Conservation (phyloP, 2,888 invertebrate species). For the Mactromeris polynyma region DNA sequence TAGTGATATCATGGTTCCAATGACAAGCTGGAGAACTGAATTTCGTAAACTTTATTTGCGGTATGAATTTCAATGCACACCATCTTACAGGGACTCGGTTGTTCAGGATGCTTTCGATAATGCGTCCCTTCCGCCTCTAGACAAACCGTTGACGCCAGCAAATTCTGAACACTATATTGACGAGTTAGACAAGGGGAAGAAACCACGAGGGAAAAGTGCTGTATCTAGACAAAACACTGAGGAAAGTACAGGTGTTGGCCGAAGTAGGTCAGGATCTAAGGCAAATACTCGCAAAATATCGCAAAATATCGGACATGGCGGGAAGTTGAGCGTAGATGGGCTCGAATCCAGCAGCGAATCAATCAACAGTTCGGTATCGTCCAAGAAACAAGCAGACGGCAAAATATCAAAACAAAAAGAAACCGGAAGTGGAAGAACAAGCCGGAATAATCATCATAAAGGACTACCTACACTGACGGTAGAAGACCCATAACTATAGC, state of each 20-base stretch:
- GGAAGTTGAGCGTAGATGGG: conserved; percentile 70
- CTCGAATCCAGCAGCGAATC: conserved; percentile 77
- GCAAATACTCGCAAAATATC: conserved; percentile 65
- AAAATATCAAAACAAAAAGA: conserved; percentile 55
- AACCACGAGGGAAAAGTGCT: conserved; percentile 67
- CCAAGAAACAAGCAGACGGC: conserved; percentile 70
- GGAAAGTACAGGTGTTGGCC: conserved; percentile 54
- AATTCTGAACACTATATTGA: conserved; percentile 72
- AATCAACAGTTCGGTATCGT: conserved; percentile 73
- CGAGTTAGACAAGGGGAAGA: conserved; percentile 57
- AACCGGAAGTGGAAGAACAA: conserved; percentile 57
- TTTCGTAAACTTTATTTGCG: conserved; percentile 77
- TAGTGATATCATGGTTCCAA: conserved; percentile 43
- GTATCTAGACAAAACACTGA: conserved; percentile 61
- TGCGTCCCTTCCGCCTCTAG: conserved; percentile 52
- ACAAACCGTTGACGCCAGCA: conserved; percentile 68
- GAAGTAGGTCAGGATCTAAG: conserved; percentile 51
- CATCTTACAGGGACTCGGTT: conserved; percentile 77
- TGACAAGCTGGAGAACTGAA: conserved; percentile 76
- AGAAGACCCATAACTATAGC: conserved; percentile 39
- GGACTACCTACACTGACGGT: conserved; percentile 59
- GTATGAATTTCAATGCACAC: conserved; percentile 82
- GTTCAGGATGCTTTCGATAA: conserved; percentile 47
- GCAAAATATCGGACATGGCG: conserved; percentile 61
- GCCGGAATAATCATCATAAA: conserved; percentile 66